Base-by-base conservation (phyloP, 2,797 vertebrate genomes). In the Protonibea diacanthus region DNA sequence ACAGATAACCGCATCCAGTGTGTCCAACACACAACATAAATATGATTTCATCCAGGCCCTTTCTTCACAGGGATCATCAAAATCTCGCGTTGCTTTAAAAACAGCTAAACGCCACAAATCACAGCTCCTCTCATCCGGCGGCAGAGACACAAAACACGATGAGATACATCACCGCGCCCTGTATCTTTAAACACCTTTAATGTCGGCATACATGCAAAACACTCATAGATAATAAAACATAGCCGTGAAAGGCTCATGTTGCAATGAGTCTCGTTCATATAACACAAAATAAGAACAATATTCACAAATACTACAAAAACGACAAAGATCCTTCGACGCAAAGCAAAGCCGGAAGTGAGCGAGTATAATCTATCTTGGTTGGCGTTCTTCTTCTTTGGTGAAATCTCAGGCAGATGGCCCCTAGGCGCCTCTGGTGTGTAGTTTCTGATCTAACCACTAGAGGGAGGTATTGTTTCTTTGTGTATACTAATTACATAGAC, bases 61-160 rank as follows among this genome's bases (percentile, higher is more conserved):
- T 18, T 42, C 12, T 27, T 48, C 21, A 13, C 4, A 6, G 51
- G 25, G 29, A 21, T 70, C 64, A 9, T 42, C 72, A 5, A 62
- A 85, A 80, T 91, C 91, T 94, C 93, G 92, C 91, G 93, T 66
- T 85, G 56, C 18, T 87, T 21, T 45, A 51, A 74, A 52, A 78
- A 63, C 25, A 20, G 53, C 44, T 53, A n/a, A n/a, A 45, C 44
- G 17, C 49, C 76, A 76, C 75, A 92, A 91, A 93, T 92, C 88
- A 88, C 84, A 55, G 90, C 81, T 29, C 65, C 21, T 20, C 63
- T 23, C n/a, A 61, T 23, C 17, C 48, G 11, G 2, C 14, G 1
- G 0, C 33, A 59, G 64, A 78, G 74, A 78, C 23, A 8, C 51
- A 78, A 65, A 20, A 11, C 2, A 7, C 4, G 8, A n/a, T 2